These are phyloP conservation scores for Meandrusa payeni DNA, from an alignment of 2,888 invertebrate species.

Conservation along the genomic window DNA sequence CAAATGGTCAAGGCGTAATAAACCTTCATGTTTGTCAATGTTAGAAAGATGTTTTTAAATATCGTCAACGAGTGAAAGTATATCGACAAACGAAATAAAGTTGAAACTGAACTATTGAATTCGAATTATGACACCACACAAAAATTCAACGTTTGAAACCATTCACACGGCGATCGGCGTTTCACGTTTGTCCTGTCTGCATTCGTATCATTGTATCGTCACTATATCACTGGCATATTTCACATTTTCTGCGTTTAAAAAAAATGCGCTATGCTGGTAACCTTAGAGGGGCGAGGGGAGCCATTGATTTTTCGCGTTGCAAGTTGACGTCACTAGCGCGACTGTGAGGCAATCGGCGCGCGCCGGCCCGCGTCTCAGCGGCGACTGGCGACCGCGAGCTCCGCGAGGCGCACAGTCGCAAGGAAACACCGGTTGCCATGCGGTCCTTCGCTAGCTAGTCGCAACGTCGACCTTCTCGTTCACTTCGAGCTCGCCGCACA, in stretches of 20 bases:
- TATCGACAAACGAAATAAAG: conserved; percentile 15
- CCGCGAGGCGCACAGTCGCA: conserved; percentile 44
- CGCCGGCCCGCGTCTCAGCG: conserved; percentile 72
- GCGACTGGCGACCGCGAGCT: conserved; percentile 55
- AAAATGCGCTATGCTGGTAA: conserved; percentile 79
- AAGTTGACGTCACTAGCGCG: conserved; percentile 69
- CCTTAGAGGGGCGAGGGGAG: conserved; percentile 62
- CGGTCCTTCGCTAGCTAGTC: conserved; percentile 53
- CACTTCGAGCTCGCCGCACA: conserved; percentile 51
- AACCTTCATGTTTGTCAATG: too few relatives aligned
- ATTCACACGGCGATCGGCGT: conserved; percentile 60
- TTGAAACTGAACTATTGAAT: conserved; percentile 33
- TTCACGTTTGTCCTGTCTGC: conserved; percentile 34
- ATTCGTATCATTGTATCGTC: conserved; percentile 40
- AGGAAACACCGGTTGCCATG: conserved; percentile 72
- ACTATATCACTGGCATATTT: conserved; percentile 71
- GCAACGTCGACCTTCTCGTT: conserved; percentile 63
- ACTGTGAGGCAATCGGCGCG: conserved; percentile 62
- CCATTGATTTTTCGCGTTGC: conserved; percentile 77
- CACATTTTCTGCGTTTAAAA: conserved; percentile 69
- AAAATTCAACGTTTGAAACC: conserved; percentile 58
- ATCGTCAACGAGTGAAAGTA: conserved; percentile 14
- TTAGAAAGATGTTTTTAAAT: too few relatives aligned
- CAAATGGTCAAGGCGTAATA: too few relatives aligned
- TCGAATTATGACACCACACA: conserved; percentile 70